Evolutionary conservation across 2,113 vertebrate genomes (phyloP), one percentile per base, ranked within the genome.

Genomic region (Gallinago paraguaiae): DNA sequence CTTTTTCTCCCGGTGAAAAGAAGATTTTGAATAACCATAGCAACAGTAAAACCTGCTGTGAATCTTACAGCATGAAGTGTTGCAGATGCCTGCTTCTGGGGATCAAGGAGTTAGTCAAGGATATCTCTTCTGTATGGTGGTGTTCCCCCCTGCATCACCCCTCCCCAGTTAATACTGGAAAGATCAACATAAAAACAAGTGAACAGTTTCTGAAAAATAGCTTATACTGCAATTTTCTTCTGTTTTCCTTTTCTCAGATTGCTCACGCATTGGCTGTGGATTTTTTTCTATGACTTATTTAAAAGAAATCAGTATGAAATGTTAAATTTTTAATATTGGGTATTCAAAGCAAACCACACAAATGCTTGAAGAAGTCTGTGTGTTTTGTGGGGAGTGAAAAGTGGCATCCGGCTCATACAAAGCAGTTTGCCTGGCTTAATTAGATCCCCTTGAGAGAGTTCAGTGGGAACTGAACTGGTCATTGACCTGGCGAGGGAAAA

Each of bases 1-100:
- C 98, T 37, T 98, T 98, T 64, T 98, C 98, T 79, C 93, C 98
- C 31, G 82, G 97, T 90, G 98, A 98, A 96, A 98, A 98, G 84
- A 50, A 79, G 31, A 98, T 98, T 77, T 67, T 99, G 72, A 96
- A 79, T 25, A 97, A 98, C 82, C 98, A 99, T 13, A 98, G 98
- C 31, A 86, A 96, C 6, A 28, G 71, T 23, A 99, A 98, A 97
- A 98, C 96, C 11, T 98, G 98, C 93, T 98, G 98, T 95, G 98
- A 98, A 87, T 35, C 8, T 67, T 56, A 3, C 2, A 95, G 90
- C 28, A 14, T 1, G 5, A 97, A 91, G 63, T 98, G 98, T 94
- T 99, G 98, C 98, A 98, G 98, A 98, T 98, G 90, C 43, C 35
- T 89, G 0, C 64, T 82, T 70, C 35, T 77, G 46, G 60, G 31